Base-by-base conservation (phyloP, 2,113 vertebrate genomes). In the Cyprinodon brontotheroides region DNA sequence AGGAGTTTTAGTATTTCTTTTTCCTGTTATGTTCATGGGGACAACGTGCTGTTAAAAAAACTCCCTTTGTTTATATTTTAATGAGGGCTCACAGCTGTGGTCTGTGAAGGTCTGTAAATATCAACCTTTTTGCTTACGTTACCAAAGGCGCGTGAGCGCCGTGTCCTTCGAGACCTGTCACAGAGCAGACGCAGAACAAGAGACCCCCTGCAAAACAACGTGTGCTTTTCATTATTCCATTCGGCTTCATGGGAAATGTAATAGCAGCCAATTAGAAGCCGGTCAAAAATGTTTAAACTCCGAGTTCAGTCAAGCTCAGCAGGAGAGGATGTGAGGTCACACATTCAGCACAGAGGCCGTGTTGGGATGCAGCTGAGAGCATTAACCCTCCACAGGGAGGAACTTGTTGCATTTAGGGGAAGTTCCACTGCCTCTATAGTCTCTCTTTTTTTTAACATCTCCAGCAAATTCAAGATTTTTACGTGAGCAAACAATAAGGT, bases 301-400 rank as follows among this genome's bases (percentile, higher is more conserved):
- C 74, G 60, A 72, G 83, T 89, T 89, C 86, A 86, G 81, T 80
- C 74, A 59, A 82, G 81, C 85, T 47, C 82, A 77, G 72, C 36
- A 11, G 65, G 89, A 80, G 84, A 84, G 89, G 86, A 86, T 79
- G 84, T 92, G 92, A 92, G 86, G 89, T 89, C 90, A 92, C 63
- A 63, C 62, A n/a, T 22, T 60, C 9, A 43, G 50, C 47, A 7
- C 43, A 45, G 43, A 72, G 61, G 41, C 74, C 77, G 65, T 72
- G 77, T 57, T 68, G 77, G 73, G 72, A 80, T 70, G 59, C 72
- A 83, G 83, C 81, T 83, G 80, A 80, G 70, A 77, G 72, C 78
- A 57, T 43, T 43, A 68, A 81, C 74, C 68, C 61, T 80, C 72
- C 74, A 82, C 82, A 82, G 36, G 73, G 84, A 65, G 72, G 79